A percentile compares a stretch with the other conserved stretches of the same genome.
Evolutionary conservation across 2,797 vertebrate species (phyloP).

Genomic region (Enteromius unitaeniatus): DNA sequence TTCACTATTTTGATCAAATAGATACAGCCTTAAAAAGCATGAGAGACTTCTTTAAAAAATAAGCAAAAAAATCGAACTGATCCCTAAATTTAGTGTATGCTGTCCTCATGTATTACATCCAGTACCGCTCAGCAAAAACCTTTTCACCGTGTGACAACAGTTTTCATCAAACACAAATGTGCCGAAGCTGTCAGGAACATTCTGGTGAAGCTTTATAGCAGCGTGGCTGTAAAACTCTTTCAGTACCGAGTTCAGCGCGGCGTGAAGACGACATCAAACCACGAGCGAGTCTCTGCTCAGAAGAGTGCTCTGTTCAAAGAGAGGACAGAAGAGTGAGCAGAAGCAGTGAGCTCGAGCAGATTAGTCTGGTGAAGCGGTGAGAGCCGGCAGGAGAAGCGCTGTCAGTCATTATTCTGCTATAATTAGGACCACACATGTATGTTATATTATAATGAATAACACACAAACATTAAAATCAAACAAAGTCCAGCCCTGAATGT

Average conservation of each 20-base stretch:
- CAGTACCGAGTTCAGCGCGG: background rate
- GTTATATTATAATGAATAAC: background rate
- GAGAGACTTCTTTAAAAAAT: no score
- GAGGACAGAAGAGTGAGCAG: constrained; percentile 38
- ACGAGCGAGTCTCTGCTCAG: constrained; percentile 80
- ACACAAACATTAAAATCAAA: background rate
- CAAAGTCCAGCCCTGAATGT: no score
- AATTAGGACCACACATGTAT: background rate
- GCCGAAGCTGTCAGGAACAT: background rate
- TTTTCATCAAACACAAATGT: background rate
- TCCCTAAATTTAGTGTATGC: no score
- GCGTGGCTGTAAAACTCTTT: no score
- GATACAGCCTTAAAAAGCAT: no score
- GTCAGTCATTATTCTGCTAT: constrained; percentile 27
- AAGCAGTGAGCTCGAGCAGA: background rate
- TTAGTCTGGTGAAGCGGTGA: constrained; percentile 39
- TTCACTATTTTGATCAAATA: no score
- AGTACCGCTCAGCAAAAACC: background rate
- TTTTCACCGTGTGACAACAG: background rate
- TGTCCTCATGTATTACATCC: background rate
- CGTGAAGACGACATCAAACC: constrained; percentile 67
- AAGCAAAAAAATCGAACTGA: no score
- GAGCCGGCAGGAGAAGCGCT: constrained; percentile 22
- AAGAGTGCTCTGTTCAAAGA: constrained; percentile 72
- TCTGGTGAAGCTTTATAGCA: background rate